Evolutionary conservation across 2,797 vertebrate species (phyloP), one percentile per base, ranked within the genome.

Genomic region (Rhabdomys pumilio): DNA sequence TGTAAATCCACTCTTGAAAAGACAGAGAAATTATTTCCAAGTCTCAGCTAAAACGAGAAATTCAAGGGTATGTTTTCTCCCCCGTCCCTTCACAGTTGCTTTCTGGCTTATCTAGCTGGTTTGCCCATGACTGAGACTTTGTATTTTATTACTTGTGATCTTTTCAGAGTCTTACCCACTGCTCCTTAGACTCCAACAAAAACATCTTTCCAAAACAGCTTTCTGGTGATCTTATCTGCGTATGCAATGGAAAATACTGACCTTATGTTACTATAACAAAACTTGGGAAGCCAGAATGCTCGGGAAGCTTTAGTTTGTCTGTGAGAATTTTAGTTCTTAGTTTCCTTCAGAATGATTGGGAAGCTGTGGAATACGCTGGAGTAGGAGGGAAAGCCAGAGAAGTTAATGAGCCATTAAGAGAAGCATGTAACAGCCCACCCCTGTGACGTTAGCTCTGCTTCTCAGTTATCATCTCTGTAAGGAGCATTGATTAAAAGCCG

Each of bases 381-480:
- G 72, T 53, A 63, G 63, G 47, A 81, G 77, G 76, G 57, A 94
- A 89, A 79, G 55, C 67, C 69, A n/a, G 86, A 88, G 86, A 94
- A 69, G 98, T 98, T 98, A 95, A 97, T 90, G 85, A 59, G 20
- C 96, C 97, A 65, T 94, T 93, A 95, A 97, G 96, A 76, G 63
- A 93, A 47, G 94, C 87, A 34, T 15, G 82, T 67, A 38, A 41
- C 95, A 84, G 22, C 20, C 95, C 75, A 90, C 55, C 83, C 57
- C 15, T 50, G 61, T 95, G 85, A 95, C 75, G 69, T 94, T 97
- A 65, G 94, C 80, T 87, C 90, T 31, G 82, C 77, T 55, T 96
- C 90, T 96, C 73, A 92, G 90, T 93, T 83, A 85, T 97, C 94
- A 76, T 93, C 67, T 12, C 67, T 53, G 31, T 93, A 91, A 95